Evolutionary conservation across 2,888 invertebrate genomes (phyloP).

Genomic region (Diarsia brunnea): DNA sequence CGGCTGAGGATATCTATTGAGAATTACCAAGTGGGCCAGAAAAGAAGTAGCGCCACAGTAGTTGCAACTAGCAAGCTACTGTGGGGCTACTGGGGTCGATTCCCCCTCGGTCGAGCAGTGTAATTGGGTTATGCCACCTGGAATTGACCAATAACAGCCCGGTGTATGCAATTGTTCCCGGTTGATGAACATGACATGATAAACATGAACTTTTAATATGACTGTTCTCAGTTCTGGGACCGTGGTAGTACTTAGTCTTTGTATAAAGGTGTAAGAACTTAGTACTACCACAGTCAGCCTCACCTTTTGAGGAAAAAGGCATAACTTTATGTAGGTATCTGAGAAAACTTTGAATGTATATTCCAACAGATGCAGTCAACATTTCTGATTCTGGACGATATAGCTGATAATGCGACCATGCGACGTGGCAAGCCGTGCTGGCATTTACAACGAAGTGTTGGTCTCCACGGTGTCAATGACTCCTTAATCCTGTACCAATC

Average conservation of each 20-base stretch:
- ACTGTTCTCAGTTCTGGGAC: no score
- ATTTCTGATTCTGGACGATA: conserved; percentile 26
- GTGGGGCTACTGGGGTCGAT: not conserved
- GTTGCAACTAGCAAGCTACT: no score
- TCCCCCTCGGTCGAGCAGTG: not conserved
- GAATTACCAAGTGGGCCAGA: not conserved
- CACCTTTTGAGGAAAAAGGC: no score
- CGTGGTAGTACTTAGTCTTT: not conserved
- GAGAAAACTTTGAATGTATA: not conserved
- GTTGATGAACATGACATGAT: not conserved
- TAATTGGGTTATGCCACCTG: not conserved
- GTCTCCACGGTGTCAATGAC: conserved; percentile 4
- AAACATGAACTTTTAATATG: not conserved
- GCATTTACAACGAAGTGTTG: conserved; percentile 4
- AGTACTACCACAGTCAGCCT: not conserved
- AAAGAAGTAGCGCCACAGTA: no score
- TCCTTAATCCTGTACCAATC: conserved; percentile 10
- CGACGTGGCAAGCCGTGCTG: conserved; percentile 39
- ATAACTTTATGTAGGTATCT: not conserved
- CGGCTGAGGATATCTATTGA: not conserved
- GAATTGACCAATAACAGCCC: not conserved
- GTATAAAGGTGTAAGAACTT: no score
- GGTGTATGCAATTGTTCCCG: not conserved
- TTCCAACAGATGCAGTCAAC: conserved; percentile 22
- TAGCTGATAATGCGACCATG: conserved; percentile 12